phyloP scores from a whole-genome alignment of 2,797 vertebrate genomes.

The Enteromius trimaculatus region DNA sequence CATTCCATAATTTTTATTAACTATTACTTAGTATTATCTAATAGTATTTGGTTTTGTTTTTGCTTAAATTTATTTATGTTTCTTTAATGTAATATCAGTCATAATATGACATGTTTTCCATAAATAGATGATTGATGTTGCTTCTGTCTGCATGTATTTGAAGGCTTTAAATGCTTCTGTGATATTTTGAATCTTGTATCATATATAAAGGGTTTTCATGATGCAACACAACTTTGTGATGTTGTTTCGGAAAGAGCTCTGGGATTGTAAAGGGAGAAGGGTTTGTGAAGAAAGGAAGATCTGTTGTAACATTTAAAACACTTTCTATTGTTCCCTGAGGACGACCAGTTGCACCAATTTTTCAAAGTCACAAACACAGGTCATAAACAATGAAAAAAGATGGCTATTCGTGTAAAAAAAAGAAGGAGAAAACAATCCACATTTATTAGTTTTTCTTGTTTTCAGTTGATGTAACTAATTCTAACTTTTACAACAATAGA shows the following conservation, averaged over 20 bases:
- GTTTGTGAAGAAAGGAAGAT: slow-evolving; percentile 22
- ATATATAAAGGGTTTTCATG: not conserved
- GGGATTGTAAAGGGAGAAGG: slow-evolving; percentile 23
- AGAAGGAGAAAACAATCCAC: no score
- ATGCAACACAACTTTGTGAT: slow-evolving; percentile 6
- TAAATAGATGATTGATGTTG: no score
- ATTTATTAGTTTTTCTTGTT: not conserved
- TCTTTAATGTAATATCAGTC: no score
- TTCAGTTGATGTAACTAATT: not conserved
- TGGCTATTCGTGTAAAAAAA: not conserved
- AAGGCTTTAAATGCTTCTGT: not conserved
- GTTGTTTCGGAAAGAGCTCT: not conserved
- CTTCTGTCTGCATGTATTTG: not conserved
- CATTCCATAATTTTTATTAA: no score
- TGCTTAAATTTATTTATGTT: no score
- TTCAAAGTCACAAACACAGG: slow-evolving; percentile 33
- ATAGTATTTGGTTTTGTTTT: no score
- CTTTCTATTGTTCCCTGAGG: not conserved
- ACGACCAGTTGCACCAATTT: not conserved
- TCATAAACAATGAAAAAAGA: slow-evolving; percentile 29
- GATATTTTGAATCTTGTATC: not conserved
- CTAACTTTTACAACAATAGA: not conserved
- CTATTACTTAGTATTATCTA: no score
- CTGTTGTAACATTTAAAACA: not conserved
- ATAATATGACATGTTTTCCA: no score